phyloP scores from a whole-genome alignment of 2,113 vertebrate species.

The Dendrocopos noguchii region DNA sequence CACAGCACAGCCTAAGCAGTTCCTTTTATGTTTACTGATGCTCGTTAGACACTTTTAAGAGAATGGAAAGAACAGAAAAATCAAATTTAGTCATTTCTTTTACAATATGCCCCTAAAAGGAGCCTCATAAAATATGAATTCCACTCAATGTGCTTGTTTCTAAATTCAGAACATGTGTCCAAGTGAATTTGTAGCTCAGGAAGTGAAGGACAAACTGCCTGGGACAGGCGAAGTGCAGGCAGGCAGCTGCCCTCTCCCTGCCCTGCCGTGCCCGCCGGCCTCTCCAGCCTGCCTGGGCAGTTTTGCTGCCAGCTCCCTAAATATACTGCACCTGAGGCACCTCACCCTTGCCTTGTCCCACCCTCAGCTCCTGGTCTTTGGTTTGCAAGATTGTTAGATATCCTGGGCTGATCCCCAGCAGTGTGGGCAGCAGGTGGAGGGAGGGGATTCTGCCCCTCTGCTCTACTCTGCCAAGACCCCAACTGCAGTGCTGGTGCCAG shows the following conservation, averaged over 20 bases:
- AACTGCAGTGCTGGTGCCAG: too few species aligned
- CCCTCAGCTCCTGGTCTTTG: background rate
- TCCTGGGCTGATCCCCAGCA: too few species aligned
- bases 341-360: background rate
- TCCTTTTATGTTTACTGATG: slow-evolving; percentile 25
- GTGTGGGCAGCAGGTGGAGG: too few species aligned
- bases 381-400: accelerated
- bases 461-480: too few species aligned
- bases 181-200: slow-evolving; percentile 36
- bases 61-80: slow-evolving; percentile 12
- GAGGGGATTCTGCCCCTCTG: too few species aligned
- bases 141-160: slow-evolving; percentile 31
- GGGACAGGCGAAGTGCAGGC: background rate
- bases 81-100: slow-evolving; percentile 17
- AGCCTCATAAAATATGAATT: slow-evolving; percentile 68
- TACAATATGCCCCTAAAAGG: slow-evolving; percentile 55
- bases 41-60: slow-evolving; percentile 19
- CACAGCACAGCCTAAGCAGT: background rate
- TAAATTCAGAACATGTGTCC: slow-evolving; percentile 70
- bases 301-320: background rate
- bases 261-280: accelerated
- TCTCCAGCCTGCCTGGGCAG: background rate
- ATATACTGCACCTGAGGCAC: background rate
- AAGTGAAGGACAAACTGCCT: slow-evolving; percentile 56
- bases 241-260: slow-evolving; percentile 3